Conservation (phyloP, 1,140 invertebrate species). For the Acromyrmex heyeri region DNA sequence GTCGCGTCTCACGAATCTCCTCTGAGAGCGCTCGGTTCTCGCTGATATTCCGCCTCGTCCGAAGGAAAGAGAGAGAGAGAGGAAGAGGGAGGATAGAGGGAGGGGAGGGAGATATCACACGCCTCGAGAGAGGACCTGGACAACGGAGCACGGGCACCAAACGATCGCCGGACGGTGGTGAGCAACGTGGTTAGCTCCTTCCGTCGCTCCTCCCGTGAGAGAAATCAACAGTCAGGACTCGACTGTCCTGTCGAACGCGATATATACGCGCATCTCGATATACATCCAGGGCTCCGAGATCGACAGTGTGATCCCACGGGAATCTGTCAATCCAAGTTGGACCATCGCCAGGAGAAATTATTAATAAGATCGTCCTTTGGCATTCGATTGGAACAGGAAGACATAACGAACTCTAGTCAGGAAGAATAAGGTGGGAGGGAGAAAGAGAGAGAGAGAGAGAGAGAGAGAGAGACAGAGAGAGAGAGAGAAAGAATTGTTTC, state of each 20-base stretch:
- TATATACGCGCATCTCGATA: slow-evolving; percentile 8
- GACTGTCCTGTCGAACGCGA: slow-evolving; percentile 79
- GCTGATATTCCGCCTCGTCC: slow-evolving; percentile 74
- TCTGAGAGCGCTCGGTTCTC: slow-evolving; percentile 68
- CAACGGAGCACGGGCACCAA: slow-evolving; percentile 71
- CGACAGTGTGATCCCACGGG: background rate
- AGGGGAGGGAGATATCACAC: slow-evolving; percentile 70
- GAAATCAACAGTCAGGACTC: slow-evolving; percentile 79
- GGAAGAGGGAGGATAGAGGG: slow-evolving; percentile 35
- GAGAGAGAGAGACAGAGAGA: background rate
- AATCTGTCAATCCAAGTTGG: background rate
- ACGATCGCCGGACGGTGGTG: slow-evolving; percentile 76
- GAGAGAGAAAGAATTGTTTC: background rate
- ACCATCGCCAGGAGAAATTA: slow-evolving; percentile 1
- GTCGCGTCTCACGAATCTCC: slow-evolving; percentile 75
- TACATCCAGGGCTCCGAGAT: slow-evolving; percentile 1
- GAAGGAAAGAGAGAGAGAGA: slow-evolving; percentile 21
- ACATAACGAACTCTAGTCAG: slow-evolving; percentile 34
- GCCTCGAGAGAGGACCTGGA: slow-evolving; percentile 76
- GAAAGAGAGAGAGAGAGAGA: background rate
- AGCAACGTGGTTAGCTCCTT: slow-evolving; percentile 75
- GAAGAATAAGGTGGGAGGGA: background rate
- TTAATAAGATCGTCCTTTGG: background rate
- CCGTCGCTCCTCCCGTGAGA: slow-evolving; percentile 66
- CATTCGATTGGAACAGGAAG: background rate